A percentile compares a stretch with the other conserved stretches of the same genome.
These are phyloP conservation scores for Cartodere bifasciata DNA, from an alignment of 2,888 invertebrate genomes.

Conservation along the genomic window DNA sequence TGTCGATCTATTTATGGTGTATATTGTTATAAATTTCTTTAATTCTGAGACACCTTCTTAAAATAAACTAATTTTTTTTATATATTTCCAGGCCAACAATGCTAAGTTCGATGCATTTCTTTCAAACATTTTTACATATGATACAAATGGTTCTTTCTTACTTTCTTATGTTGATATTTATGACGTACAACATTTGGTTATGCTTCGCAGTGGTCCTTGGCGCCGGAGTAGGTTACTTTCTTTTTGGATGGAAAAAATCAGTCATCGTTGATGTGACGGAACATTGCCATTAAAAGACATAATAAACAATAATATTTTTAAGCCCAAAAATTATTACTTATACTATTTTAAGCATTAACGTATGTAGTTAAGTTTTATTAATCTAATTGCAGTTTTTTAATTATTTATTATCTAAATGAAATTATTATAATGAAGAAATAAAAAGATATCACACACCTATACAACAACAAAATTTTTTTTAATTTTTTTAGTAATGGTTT, in stretches of 20 bases:
- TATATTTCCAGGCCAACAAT: constrained; percentile 60
- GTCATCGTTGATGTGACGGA: constrained; percentile 89
- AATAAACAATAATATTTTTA: constrained; percentile 10
- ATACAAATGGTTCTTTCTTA: constrained; percentile 84
- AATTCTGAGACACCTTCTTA: neutral
- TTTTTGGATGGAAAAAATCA: constrained; percentile 92
- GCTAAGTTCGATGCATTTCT: constrained; percentile 69
- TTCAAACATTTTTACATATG: constrained; percentile 80
- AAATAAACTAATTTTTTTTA: constrained; percentile 4
- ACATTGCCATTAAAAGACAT: constrained; percentile 70
- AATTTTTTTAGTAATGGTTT: no score
- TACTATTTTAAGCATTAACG: no score
- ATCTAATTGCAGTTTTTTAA: no score
- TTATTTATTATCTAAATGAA: no score
- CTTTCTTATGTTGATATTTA: constrained; percentile 90
- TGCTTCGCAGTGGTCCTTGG: constrained; percentile 81
- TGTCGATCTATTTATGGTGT: neutral
- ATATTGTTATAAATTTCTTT: neutral
- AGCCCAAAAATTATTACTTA: constrained; percentile 5
- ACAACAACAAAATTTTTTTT: no score
- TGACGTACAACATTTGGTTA: constrained; percentile 94
- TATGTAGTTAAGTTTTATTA: no score
- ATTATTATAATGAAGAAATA: no score
- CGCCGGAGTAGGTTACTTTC: constrained; percentile 83
- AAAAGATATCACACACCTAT: no score